phyloP scores from a whole-genome alignment of 1,140 invertebrate genomes.

The Lordiphosa clarofinis region DNA sequence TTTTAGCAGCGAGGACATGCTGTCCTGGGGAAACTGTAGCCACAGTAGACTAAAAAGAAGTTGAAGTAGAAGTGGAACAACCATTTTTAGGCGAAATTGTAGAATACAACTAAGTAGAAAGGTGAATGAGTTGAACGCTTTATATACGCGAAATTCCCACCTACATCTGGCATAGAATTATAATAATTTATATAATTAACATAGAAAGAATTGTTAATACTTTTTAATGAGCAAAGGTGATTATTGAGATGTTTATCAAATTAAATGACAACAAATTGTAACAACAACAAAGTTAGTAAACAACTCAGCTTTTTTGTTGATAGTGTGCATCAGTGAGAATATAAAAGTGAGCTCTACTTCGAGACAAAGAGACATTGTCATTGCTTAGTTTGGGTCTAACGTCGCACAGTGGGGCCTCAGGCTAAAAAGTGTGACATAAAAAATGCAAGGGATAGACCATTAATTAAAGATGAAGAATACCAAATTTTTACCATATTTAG shows the following conservation, averaged over 20 bases:
- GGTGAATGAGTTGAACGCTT: constrained; percentile 11
- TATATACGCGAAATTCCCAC: constrained; percentile 23
- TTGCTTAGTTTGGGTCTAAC: too few species aligned
- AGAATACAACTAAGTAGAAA: constrained; percentile 12
- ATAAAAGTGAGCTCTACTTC: too few species aligned
- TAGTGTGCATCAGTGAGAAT: too few species aligned
- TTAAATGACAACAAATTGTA: constrained; percentile 28
- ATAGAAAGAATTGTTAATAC: constrained; percentile 13
- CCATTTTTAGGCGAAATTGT: constrained; percentile 16
- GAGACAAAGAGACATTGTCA: too few species aligned
- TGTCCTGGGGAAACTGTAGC: neutral
- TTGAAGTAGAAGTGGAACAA: constrained; percentile 29
- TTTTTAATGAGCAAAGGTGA: constrained; percentile 7
- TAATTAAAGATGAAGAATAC: too few species aligned
- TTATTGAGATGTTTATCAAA: constrained; percentile 39
- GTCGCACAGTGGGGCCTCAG: too few species aligned
- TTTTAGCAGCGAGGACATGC: constrained; percentile 43
- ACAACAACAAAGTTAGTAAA: constrained; percentile 31
- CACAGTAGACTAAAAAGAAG: constrained; percentile 53
- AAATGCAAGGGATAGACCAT: too few species aligned
- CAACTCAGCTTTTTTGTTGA: constrained; percentile 26
- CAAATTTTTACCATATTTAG: too few species aligned
- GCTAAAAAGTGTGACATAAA: too few species aligned
- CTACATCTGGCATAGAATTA: constrained; percentile 25
- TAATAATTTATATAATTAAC: constrained; percentile 34